A percentile compares a stretch with the other conserved stretches of the same genome.
Evolutionary conservation across 2,113 vertebrate genomes (phyloP).

Genomic region (Dipodomys merriami): DNA sequence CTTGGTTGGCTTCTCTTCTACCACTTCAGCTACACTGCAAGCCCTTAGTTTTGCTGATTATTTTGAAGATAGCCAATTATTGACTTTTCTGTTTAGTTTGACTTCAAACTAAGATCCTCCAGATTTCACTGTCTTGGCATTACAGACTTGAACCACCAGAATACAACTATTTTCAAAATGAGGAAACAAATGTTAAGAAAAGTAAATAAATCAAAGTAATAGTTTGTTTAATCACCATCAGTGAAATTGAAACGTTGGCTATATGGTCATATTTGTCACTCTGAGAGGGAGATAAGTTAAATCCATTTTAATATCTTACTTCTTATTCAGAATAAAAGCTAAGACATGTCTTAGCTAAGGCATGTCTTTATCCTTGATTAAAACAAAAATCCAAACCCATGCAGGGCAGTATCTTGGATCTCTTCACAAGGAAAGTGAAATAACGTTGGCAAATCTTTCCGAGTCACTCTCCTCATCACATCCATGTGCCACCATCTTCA

Average conservation of each 20-base stretch:
- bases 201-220: background rate
- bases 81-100: too few species aligned
- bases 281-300: background rate
- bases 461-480: background rate
- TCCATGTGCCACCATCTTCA: slow-evolving; percentile 43
- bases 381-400: background rate
- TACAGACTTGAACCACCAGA: too few species aligned
- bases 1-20: too few species aligned
- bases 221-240: background rate
- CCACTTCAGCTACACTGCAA: too few species aligned
- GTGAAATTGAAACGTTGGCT: background rate
- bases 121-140: too few species aligned
- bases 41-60: too few species aligned
- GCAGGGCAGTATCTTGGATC: background rate
- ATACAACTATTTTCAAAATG: background rate
- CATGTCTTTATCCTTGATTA: background rate
- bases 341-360: too few species aligned
- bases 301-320: slow-evolving; percentile 42
- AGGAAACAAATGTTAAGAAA: background rate
- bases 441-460: background rate
- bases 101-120: too few species aligned
- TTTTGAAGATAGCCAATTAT: too few species aligned
- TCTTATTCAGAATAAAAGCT: background rate
- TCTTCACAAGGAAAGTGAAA: background rate
- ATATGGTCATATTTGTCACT: too few species aligned